Evolutionary conservation across 2,888 invertebrate species (phyloP).

Genomic region (Sclerodermus sp.): DNA sequence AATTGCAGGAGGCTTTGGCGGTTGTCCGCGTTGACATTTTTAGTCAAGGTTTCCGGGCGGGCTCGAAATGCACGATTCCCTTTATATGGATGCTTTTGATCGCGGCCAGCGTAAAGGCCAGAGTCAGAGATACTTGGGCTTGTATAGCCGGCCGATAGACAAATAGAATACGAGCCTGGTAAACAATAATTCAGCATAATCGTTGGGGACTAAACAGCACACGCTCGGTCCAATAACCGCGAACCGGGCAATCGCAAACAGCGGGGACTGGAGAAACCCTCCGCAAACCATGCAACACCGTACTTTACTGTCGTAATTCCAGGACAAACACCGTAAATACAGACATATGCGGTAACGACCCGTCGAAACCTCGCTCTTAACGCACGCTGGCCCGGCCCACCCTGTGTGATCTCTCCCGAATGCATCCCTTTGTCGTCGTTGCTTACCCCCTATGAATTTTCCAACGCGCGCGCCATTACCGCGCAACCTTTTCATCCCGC

Average conservation of each 20-base stretch:
- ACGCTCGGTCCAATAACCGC: constrained; percentile 45
- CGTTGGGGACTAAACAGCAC: constrained; percentile 36
- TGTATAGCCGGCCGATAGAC: constrained; percentile 12
- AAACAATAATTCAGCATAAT: constrained; percentile 51
- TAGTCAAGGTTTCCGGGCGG: too few species aligned
- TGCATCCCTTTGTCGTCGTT: too few species aligned
- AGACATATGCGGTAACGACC: constrained; percentile 45
- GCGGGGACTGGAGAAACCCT: constrained; percentile 9
- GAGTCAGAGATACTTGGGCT: too few species aligned
- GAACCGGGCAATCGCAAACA: constrained; percentile 48
- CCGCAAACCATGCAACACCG: constrained; percentile 19
- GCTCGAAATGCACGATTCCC: too few species aligned
- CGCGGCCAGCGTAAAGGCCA: too few species aligned
- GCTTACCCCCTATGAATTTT: not conserved
- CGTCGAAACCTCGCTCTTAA: constrained; percentile 25
- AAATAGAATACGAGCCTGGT: constrained; percentile 35
- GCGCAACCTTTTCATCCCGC: too few species aligned
- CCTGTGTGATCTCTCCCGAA: too few species aligned
- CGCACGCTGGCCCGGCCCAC: not conserved
- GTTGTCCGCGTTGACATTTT: too few species aligned
- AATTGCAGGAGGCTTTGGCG: too few species aligned
- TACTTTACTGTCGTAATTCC: constrained; percentile 50
- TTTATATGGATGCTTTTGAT: too few species aligned
- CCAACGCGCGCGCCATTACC: too few species aligned
- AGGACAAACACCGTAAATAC: constrained; percentile 48